A percentile compares a stretch with the other conserved stretches of the same genome.
These are phyloP conservation scores for Sebastes nivosus DNA, from an alignment of 2,797 vertebrate genomes.

Conservation along the genomic window DNA sequence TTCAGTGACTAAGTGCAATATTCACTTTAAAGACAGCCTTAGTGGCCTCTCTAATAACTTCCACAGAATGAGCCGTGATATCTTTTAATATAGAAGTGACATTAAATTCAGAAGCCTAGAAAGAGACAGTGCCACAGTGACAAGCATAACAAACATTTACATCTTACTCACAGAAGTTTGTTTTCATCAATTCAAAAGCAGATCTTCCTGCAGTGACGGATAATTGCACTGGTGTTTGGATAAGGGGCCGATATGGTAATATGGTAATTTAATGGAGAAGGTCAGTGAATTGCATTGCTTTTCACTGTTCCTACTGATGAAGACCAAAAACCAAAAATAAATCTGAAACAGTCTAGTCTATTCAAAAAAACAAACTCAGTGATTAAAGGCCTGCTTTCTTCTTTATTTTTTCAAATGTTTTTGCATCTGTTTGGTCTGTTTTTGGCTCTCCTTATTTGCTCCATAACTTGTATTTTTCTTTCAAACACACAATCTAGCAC, in stretches of 20 bases:
- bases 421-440: neutral
- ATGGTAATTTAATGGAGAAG: neutral
- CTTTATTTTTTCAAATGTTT: neutral
- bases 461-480: neutral
- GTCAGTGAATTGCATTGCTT: neutral
- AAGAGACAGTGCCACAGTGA: neutral
- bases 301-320: neutral
- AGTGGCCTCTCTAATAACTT: neutral
- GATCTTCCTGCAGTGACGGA: neutral
- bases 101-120: neutral
- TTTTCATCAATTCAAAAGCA: neutral
- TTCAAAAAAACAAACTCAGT: neutral
- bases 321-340: neutral
- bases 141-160: neutral
- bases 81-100: neutral
- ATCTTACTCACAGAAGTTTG: neutral
- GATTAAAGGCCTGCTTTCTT: neutral
- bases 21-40: neutral
- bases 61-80: neutral
- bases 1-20: neutral
- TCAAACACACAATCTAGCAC: neutral
- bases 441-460: neutral
- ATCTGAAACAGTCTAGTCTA: neutral
- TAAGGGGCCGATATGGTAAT: neutral
- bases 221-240: neutral